Evolutionary conservation across 2,797 vertebrate genomes (phyloP), one percentile per base, ranked within the genome.

Genomic region (Sebastes cheni): DNA sequence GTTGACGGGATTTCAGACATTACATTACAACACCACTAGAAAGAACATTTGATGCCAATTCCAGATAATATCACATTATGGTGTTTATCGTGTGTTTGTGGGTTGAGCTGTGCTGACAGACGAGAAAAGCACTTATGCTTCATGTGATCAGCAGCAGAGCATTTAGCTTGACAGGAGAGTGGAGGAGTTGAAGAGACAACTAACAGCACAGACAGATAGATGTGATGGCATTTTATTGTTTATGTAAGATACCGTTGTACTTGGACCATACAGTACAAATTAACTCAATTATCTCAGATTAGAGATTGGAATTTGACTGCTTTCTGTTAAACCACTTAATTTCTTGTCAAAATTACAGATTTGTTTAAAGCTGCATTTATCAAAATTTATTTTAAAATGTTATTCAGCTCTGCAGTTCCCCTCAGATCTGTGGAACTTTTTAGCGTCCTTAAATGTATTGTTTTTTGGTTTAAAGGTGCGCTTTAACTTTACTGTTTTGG

Each of bases 1-100:
- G 74, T 77, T 75, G 74, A 86, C 62, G 36, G 59, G 70, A 69
- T 86, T 77, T 83, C 27, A 73, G 62, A 80, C 32, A 22, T 82
- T 68, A 70, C 68, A 82, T 82, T 86, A 75, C 64, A 80, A 78
- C 77, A 77, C 77, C 79, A 85, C 70, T 34, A 32, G 39, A 66
- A 79, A 66, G 67, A 79, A 65, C 27, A 54, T 69, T 70, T 67
- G 66, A 79, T 88, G 75, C 52, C 75, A 72, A 66, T 75, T 69
- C 23, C 25, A 67, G 76, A 84, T 90, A 85, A 78, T 68, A 82
- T 81, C 54, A 75, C 36, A 50, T 62, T 10, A 54, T 1, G 12
- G 61, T 69, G 72, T 67, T 75, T 32, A 83, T 80, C 8, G 0
- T 61, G 67, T 66, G 59, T 82, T 88, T 86, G 50, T 62, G 65